These are phyloP conservation scores for Corythoichthys haematopterus DNA, from an alignment of 2,113 vertebrate genomes.

Conservation along the genomic window DNA sequence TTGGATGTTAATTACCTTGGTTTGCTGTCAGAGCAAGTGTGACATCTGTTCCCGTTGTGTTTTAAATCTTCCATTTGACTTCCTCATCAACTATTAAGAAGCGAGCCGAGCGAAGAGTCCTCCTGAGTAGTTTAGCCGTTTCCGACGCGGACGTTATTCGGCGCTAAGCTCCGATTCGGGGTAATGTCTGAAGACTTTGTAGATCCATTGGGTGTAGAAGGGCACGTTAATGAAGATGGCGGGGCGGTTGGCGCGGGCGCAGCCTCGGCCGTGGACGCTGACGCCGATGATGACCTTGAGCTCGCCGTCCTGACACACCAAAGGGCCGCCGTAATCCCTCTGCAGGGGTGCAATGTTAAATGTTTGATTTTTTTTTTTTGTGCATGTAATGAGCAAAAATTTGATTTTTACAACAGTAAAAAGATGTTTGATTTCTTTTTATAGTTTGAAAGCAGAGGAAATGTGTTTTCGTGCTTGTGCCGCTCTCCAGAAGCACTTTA, in stretches of 20 bases:
- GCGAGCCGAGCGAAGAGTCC: slow-evolving; percentile 13
- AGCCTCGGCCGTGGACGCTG: slow-evolving; percentile 91
- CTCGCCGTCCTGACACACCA: slow-evolving; percentile 90
- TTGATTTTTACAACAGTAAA: not conserved
- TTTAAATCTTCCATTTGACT: slow-evolving; percentile 26
- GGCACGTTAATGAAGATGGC: slow-evolving; percentile 91
- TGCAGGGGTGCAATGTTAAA: slow-evolving; percentile 40
- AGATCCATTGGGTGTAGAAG: slow-evolving; percentile 92
- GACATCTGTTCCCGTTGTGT: slow-evolving; percentile 15
- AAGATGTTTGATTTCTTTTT: not conserved
- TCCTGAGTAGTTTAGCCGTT: slow-evolving; percentile 23
- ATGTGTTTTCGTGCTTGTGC: slow-evolving; percentile 5
- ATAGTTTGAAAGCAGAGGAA: slow-evolving; percentile 19
- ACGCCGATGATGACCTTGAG: slow-evolving; percentile 89
- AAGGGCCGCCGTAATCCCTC: slow-evolving; percentile 93
- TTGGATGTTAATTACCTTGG: slow-evolving; percentile 10
- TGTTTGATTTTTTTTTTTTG: not conserved
- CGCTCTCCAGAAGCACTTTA: slow-evolving; percentile 11
- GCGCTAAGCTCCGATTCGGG: slow-evolving; percentile 45
- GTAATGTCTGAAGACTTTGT: slow-evolving; percentile 82
- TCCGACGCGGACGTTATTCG: slow-evolving; percentile 13
- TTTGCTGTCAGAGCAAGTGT: slow-evolving; percentile 10
- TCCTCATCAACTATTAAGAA: slow-evolving; percentile 3
- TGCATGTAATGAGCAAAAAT: too few species aligned
- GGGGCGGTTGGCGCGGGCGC: slow-evolving; percentile 85